Evolutionary conservation across 2,797 vertebrate genomes (phyloP), one percentile per base, ranked within the genome.

Genomic region (Chelidonichthys spinosus): DNA sequence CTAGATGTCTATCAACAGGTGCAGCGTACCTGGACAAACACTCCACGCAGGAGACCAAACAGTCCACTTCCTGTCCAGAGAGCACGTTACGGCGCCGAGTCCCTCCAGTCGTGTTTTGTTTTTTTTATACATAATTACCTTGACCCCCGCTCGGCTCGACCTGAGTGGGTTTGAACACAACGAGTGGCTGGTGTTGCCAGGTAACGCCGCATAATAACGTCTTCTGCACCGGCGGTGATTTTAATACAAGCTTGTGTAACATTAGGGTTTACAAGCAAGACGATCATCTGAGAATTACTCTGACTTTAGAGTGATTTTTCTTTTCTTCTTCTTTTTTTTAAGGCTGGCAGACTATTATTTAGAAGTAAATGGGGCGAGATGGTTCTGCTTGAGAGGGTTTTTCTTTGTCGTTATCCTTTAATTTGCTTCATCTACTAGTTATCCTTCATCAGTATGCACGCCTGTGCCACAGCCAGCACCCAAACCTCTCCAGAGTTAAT

Each of bases 131-230:
- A 66, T 84, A 85, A 88, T 91, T 78, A 87, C 85, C 81, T 86
- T 78, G 81, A 79, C 68, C 2, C 87, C 62, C 50, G 55, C 68
- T 85, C 75, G 25, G 25, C 25, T 25, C 54, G 4, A 75, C 78
- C 76, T 60, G 85, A 81, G 90, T 90, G 86, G 89, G 90, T 52
- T 82, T 84, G 81, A 90, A 86, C 61, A 35, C 39, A 36, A 76
- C 65, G 46, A 88, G 86, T 74, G 76, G 56, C 52, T 6, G 6
- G 56, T 81, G 92, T 92, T 94, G 92, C 92, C 89, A 89, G 82
- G 92, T 90, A 92, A 94, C 90, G 4, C 76, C 89, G 4, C 74
- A 32, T 25, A 25, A 25, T 25, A 25, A 25, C 25, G 25, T 25
- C 25, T 25, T 25, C 25, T 25, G 25, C 25, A 25, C 25, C 25